Evolutionary conservation across 1,140 invertebrate genomes (phyloP).

Genomic region (Scaptomyza graminum): DNA sequence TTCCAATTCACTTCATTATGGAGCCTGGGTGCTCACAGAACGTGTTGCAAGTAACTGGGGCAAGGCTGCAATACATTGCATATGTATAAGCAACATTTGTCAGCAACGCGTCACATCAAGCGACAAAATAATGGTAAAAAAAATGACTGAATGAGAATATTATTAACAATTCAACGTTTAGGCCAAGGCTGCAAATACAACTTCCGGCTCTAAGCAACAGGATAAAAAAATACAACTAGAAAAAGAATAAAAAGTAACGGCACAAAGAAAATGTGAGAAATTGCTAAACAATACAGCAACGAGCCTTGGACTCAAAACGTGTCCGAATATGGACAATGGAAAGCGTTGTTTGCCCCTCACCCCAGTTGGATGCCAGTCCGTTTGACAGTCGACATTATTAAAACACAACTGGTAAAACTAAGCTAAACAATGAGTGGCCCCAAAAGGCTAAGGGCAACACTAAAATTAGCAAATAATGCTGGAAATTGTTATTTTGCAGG

Average conservation of each 20-base stretch:
- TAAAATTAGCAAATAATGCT: background rate
- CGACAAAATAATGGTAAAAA: slow-evolving; percentile 3
- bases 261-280: slow-evolving; percentile 53
- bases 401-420: slow-evolving; percentile 19
- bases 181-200: slow-evolving; percentile 61
- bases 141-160: slow-evolving; percentile 22
- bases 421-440: background rate
- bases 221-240: background rate
- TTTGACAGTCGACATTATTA: slow-evolving; percentile 61
- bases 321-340: slow-evolving; percentile 37
- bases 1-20: slow-evolving; percentile 47
- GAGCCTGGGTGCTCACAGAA: background rate
- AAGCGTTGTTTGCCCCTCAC: background rate
- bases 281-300: slow-evolving; percentile 60
- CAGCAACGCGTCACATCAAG: slow-evolving; percentile 20
- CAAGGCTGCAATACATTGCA: slow-evolving; percentile 45
- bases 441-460: background rate
- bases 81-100: slow-evolving; percentile 35
- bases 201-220: slow-evolving; percentile 51
- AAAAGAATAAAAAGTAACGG: slow-evolving; percentile 6
- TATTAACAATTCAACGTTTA: slow-evolving; percentile 67
- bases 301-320: slow-evolving; percentile 42
- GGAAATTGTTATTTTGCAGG: background rate
- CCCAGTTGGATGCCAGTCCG: slow-evolving; percentile 32
- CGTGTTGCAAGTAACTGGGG: slow-evolving; percentile 28